Base-by-base conservation (phyloP, 2,113 vertebrate genomes). In the Paracanthobrama guichenoti region DNA sequence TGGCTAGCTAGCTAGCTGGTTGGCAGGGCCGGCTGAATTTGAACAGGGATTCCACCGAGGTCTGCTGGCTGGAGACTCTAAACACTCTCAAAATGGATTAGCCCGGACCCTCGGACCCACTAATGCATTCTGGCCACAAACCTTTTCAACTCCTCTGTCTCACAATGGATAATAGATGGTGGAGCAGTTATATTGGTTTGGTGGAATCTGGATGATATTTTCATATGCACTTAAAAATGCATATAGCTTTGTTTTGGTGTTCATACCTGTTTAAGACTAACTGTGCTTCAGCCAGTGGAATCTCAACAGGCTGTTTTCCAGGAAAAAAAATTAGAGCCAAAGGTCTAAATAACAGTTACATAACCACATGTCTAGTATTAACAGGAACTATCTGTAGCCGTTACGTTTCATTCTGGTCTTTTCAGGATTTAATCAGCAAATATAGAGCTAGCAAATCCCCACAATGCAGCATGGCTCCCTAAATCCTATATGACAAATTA, bases 51-150 rank as follows among this genome's bases (percentile, higher is more conserved):
- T 88, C 85, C 85, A 69, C 35, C 16, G 82, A 78, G 84, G 79
- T 85, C 87, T 75, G 76, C 73, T 62, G 66, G 88, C 79, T 81
- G 44, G 85, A 86, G 86, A 86, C 84, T 86, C 85, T 86, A 88
- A 90, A 88, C 85, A 90, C 82, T 88, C 88, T 89, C 66, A 71
- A 86, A 83, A 75, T 20, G 83, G 85, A 88, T 88, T 86, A 86
- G 82, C 48, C 53, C 59, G 5, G 85, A 79, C 66, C 87, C 44
- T 69, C 26, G 74, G 83, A 79, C 57, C 67, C 72, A 53, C 82
- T 83, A 82, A 86, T 78, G 85, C 26, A 81, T 84, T 48, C 60
- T 67, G 31, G 80, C 48, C 75, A 42, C 71, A 2, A 31, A 69
- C 73, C 44, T 55, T 71, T 74, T 64, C 66, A 85, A 74, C 66